Conservation (phyloP, 2,888 invertebrate species). For the Agrochola macilenta region DNA sequence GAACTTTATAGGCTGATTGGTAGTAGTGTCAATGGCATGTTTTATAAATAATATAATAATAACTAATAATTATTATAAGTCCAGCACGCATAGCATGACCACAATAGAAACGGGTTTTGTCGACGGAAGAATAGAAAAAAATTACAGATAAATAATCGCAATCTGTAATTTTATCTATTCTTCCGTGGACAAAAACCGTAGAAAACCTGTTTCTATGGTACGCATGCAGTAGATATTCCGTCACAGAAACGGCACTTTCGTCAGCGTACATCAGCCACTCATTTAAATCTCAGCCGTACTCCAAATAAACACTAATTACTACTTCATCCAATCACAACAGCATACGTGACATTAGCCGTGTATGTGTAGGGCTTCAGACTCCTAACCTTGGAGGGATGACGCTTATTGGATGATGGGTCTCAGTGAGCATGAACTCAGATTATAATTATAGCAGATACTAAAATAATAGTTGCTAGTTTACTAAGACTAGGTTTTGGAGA, state of each 20-base stretch:
- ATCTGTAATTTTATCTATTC: no score
- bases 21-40: no score
- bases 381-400: constrained; percentile 57
- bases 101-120: no score
- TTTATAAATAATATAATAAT: no score
- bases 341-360: constrained; percentile 27
- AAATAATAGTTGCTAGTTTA: neutral
- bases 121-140: no score
- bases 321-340: constrained; percentile 28
- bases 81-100: no score
- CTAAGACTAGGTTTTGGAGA: neutral
- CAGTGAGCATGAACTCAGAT: constrained; percentile 51
- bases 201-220: no score
- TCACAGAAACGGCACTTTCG: neutral
- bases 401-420: constrained; percentile 60
- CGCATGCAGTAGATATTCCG: neutral
- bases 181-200: no score
- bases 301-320: constrained; percentile 3
- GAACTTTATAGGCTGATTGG: no score
- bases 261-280: neutral
- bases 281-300: neutral
- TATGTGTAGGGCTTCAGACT: constrained; percentile 61
- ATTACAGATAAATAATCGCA: no score
- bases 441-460: constrained; percentile 36
- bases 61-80: no score